Evolutionary conservation across 2,888 invertebrate species (phyloP).

Genomic region (Chamaedrilus cognettii): DNA sequence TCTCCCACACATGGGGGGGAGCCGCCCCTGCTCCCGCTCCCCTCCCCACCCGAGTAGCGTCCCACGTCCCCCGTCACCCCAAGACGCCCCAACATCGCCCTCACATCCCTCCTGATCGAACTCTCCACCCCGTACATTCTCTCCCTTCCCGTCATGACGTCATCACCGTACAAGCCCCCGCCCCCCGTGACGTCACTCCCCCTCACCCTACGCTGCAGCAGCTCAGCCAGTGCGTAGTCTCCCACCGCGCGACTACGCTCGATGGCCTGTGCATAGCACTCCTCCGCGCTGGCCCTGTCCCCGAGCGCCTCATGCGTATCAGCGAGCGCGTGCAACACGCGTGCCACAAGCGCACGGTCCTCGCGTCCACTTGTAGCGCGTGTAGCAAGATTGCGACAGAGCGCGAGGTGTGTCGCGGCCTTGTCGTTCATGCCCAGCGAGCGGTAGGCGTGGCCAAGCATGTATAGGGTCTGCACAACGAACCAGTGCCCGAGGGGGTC

Average conservation of each 20-base stretch:
- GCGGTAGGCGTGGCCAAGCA: constrained; percentile 54
- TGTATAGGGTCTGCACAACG: constrained; percentile 54
- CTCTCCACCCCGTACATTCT: too few species aligned
- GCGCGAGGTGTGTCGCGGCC: constrained; percentile 52
- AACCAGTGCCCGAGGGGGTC: constrained; percentile 54
- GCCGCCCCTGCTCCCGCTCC: too few species aligned
- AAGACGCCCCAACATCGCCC: too few species aligned
- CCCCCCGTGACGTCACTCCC: too few species aligned
- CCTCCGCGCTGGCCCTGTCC: constrained; percentile 51
- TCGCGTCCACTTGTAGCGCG: neutral
- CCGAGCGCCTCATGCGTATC: constrained; percentile 55
- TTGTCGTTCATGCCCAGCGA: constrained; percentile 51
- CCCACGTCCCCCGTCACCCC: too few species aligned
- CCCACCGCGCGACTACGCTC: constrained; percentile 30
- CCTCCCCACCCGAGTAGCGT: too few species aligned
- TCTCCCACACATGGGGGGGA: too few species aligned
- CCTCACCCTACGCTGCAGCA: too few species aligned
- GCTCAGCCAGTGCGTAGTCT: too few species aligned
- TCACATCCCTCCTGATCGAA: too few species aligned
- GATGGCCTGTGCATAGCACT: constrained; percentile 52
- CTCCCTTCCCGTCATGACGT: too few species aligned
- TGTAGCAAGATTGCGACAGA: constrained; percentile 47
- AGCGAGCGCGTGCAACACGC: constrained; percentile 26
- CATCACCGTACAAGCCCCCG: too few species aligned
- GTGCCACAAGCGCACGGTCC: constrained; percentile 22